Percentiles rank a stretch among this genome's conserved stretches.
These are phyloP conservation scores for Leptinotarsa undecemlineata DNA, from an alignment of 1,140 invertebrate species.

Conservation along the genomic window DNA sequence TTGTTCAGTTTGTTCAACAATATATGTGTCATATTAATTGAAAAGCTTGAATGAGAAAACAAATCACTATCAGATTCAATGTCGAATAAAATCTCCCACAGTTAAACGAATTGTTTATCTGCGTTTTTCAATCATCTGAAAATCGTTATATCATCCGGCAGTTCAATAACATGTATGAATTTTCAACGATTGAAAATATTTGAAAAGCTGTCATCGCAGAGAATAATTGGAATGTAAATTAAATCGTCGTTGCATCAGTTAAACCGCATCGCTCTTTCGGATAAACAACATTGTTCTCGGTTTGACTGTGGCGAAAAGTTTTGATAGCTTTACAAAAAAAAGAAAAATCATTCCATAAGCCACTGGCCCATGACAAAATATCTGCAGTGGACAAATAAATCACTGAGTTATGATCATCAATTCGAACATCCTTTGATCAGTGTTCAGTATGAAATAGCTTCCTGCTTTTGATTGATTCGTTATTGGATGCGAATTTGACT, in stretches of 20 bases:
- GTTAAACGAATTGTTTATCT: background rate
- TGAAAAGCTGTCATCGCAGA: conserved; percentile 40
- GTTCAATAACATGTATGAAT: conserved; percentile 35
- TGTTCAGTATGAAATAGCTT: too few species aligned
- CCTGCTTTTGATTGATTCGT: too few species aligned
- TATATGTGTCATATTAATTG: too few species aligned
- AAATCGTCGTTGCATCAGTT: conserved; percentile 33
- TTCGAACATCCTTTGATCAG: too few species aligned
- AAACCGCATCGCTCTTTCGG: conserved; percentile 23
- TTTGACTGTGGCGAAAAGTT: background rate
- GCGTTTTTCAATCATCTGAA: conserved; percentile 12
- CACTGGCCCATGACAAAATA: background rate
- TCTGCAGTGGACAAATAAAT: too few species aligned
- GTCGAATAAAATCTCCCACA: background rate
- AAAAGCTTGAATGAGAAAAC: background rate
- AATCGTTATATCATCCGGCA: conserved; percentile 23
- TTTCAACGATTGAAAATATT: conserved; percentile 46
- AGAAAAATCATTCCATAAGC: background rate
- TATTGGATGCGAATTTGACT: too few species aligned
- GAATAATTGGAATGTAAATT: conserved; percentile 37
- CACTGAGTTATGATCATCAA: too few species aligned
- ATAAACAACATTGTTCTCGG: conserved; percentile 6
- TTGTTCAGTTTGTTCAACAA: too few species aligned
- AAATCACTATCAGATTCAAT: background rate
- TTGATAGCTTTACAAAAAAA: background rate